phyloP scores from a whole-genome alignment of 1,140 invertebrate genomes.

The Sitophilus oryzae region DNA sequence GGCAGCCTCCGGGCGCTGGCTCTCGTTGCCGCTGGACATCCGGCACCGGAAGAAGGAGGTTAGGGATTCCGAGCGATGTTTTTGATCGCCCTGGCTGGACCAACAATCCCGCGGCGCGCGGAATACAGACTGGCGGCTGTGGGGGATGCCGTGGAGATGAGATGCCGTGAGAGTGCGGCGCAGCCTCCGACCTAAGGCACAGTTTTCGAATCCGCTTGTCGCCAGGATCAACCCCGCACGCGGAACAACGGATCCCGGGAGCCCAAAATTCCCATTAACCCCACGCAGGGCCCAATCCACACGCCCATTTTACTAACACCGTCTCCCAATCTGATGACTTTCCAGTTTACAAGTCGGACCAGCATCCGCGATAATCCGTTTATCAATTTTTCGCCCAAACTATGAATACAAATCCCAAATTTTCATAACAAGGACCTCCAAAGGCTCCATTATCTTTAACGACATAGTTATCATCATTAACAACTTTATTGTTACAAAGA shows the following conservation, averaged over 20 bases:
- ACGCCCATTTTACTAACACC: constrained; percentile 1
- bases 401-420: too few relatives aligned
- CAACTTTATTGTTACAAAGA: too few relatives aligned
- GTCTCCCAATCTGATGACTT: not conserved
- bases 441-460: too few relatives aligned
- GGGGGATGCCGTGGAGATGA: constrained; percentile 14
- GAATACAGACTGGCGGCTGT: constrained; percentile 18
- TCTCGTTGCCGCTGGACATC: constrained; percentile 23
- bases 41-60: constrained; percentile 27
- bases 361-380: too few relatives aligned
- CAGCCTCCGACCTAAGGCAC: constrained; percentile 19
- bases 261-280: constrained; percentile 20
- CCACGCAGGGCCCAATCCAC: constrained; percentile 14
- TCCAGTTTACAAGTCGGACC: too few relatives aligned
- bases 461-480: too few relatives aligned
- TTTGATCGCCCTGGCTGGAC: constrained; percentile 19
- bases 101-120: constrained; percentile 20
- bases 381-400: too few relatives aligned
- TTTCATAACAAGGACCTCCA: too few relatives aligned
- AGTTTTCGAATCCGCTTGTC: constrained; percentile 13
- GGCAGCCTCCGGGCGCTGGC: constrained; percentile 10
- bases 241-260: constrained; percentile 19
- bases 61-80: constrained; percentile 23
- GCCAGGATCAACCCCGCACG: constrained; percentile 14
- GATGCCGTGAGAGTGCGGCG: constrained; percentile 16